A percentile compares a stretch with the other conserved stretches of the same genome.
Conservation (phyloP, 1,140 invertebrate species). For the Drosophila subobscura region DNA sequence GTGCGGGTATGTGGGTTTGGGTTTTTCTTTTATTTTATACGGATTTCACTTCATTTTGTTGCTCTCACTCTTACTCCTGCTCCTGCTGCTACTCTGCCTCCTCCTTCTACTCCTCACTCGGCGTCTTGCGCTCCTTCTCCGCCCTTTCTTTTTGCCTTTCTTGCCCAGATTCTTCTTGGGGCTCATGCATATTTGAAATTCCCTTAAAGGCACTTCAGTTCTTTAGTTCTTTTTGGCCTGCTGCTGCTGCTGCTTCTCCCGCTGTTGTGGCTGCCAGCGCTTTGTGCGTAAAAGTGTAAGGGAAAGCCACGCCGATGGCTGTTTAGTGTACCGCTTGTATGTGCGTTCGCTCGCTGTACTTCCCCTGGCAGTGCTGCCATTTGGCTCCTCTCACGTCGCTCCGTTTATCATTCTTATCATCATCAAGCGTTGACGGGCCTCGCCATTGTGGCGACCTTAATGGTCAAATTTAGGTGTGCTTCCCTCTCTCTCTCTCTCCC, state of each 20-base stretch:
- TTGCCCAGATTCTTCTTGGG: constrained; percentile 48
- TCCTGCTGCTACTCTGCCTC: not conserved
- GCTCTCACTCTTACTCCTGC: constrained; percentile 9
- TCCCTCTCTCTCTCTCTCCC: no score
- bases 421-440: constrained; percentile 71
- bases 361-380: no score
- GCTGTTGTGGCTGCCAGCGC: constrained; percentile 36
- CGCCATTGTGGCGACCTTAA: constrained; percentile 75
- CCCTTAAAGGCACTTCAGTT: constrained; percentile 80
- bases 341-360: constrained; percentile 1
- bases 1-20: constrained; percentile 22
- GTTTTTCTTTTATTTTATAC: constrained; percentile 70
- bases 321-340: constrained; percentile 36
- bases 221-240: constrained; percentile 54
- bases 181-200: constrained; percentile 80
- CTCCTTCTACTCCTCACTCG: not conserved
- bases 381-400: not conserved
- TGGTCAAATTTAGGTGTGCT: constrained; percentile 65
- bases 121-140: not conserved
- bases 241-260: constrained; percentile 30
- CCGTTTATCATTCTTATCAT: constrained; percentile 52
- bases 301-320: constrained; percentile 41
- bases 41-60: constrained; percentile 75
- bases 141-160: not conserved
- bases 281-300: constrained; percentile 13